Conservation (phyloP, 2,113 vertebrate genomes). For the Prunella fulvescens region DNA sequence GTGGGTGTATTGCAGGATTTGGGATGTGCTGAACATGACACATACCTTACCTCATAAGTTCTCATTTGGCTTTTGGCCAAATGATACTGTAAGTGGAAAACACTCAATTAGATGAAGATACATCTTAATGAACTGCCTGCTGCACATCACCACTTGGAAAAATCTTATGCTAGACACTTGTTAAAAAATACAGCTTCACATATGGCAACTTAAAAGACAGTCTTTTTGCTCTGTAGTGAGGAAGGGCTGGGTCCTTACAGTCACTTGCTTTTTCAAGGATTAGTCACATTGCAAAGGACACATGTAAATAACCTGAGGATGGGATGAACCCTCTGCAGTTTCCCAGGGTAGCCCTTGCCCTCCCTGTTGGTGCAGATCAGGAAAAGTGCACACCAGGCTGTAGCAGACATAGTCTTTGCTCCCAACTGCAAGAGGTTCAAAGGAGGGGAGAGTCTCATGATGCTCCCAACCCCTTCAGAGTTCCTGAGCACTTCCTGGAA, state of each 20-base stretch:
- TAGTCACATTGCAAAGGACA: neutral
- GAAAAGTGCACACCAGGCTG: neutral
- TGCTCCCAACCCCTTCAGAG: neutral
- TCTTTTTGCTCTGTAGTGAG: neutral
- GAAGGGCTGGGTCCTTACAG: neutral
- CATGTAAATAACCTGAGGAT: neutral
- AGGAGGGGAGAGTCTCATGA: neutral
- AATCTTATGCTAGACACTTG: neutral
- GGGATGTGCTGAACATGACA: neutral
- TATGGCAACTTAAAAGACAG: neutral
- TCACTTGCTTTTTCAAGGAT: neutral
- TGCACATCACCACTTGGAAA: neutral
- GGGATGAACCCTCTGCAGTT: neutral
- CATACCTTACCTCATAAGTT: neutral
- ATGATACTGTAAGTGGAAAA: slow-evolving; percentile 52
- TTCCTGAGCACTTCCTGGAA: neutral
- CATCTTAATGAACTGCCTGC: slow-evolving; percentile 14
- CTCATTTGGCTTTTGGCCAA: slow-evolving; percentile 38
- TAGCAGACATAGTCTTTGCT: neutral
- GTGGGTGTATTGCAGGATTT: neutral
- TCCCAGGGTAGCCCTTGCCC: neutral
- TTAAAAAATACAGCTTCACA: slow-evolving; percentile 1
- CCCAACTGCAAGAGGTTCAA: neutral
- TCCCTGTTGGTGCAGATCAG: neutral
- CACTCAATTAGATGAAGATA: slow-evolving; percentile 42